Evolutionary conservation across 2,113 vertebrate genomes (phyloP), one percentile per base, ranked within the genome.

Genomic region (Condylura cristata): DNA sequence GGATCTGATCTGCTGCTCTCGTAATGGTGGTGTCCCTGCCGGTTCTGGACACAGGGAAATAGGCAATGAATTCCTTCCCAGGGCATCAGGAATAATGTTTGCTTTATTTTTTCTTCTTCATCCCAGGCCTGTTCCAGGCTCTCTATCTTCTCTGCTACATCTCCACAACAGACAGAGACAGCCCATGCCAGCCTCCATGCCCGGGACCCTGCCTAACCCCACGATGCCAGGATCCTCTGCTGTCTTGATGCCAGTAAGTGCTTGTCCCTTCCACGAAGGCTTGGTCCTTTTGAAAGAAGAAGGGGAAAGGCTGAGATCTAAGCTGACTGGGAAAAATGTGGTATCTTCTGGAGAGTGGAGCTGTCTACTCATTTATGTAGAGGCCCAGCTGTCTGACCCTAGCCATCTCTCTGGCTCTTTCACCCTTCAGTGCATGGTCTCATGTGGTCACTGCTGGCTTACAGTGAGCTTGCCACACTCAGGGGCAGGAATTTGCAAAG

Each of bases 111-210:
- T 76, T 71, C 87, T 89, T 56, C 97, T 96, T 92, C 83, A 96
- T 96, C 66, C 91, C 97, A 99, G 99, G 98, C 99, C 99, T 98
- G 99, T 99, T 88, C 99, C 99, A 96, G 99, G 99, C 98, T 99
- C 99, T 96, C 99, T 99, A 98, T 99, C 99, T 95, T 99, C 99
- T 94, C 97, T 99, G 97, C 98, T 99, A 97, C 99, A 99, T 98
- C 99, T 99, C 97, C 99, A 99, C 98, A 99, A 99, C 99, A 98
- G 99, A 99, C 99, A 99, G 98, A 98, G 99, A 98, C 99, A 99
- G 98, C 99, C 99, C 93, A 99, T 99, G 98, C 99, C 99, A 97
- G 99, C 99, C 97, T 99, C 99, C 97, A 99, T 99, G 99, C 99
- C 99, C 39, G 99, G 99, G 97, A 99, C 99, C n/a, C 99, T 99